Conservation (phyloP, 1,140 invertebrate species). For the Vanessa atalanta region DNA sequence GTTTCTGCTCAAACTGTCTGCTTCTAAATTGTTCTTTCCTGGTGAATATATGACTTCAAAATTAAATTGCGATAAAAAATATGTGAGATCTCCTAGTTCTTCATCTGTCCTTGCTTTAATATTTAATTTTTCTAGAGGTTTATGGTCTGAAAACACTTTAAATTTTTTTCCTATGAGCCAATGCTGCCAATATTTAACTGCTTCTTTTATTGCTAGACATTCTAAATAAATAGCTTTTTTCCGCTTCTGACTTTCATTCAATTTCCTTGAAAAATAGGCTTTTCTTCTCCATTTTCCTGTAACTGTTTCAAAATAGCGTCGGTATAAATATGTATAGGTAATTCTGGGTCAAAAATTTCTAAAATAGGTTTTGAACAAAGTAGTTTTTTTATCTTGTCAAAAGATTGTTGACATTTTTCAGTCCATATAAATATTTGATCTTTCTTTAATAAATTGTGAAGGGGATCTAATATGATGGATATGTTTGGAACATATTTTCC, state of each 20-base stretch:
- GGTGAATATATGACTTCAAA: neutral
- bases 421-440: conserved; percentile 46
- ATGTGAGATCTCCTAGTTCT: too few species aligned
- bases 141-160: too few species aligned
- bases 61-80: neutral
- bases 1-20: neutral
- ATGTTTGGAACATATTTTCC: conserved; percentile 51
- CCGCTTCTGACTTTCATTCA: too few species aligned
- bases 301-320: neutral
- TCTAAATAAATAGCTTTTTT: too few species aligned
- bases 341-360: conserved; percentile 47
- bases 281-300: too few species aligned
- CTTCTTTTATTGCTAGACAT: too few species aligned
- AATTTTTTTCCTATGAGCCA: too few species aligned
- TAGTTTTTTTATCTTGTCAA: conserved; percentile 57
- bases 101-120: too few species aligned
- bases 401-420: conserved; percentile 50
- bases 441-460: conserved; percentile 50
- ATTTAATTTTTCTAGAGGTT: neutral
- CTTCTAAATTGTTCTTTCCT: neutral
- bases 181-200: too few species aligned
- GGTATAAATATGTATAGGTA: neutral
- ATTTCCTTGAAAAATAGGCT: neutral
- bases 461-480: conserved; percentile 50
- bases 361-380: conserved; percentile 58